Evolutionary conservation across 2,797 vertebrate species (phyloP), one percentile per base, ranked within the genome.

Genomic region (Sebastes kiyomatsui): DNA sequence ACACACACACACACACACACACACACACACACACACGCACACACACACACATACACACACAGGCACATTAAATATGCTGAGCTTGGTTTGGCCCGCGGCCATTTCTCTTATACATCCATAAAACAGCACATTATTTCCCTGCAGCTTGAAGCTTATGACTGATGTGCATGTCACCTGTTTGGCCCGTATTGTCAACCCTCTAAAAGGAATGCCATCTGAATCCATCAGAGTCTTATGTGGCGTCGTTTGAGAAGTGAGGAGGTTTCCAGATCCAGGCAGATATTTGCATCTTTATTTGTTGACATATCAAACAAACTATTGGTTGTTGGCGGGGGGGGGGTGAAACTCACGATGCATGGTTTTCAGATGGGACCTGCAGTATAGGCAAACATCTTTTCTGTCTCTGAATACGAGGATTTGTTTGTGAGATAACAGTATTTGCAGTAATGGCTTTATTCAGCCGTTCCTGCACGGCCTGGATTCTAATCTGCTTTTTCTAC

Each of bases 21-120:
- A 68, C 55, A 58, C 42, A n/a, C 65, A 5, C 61, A 16, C 61
- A 35, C 60, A 8, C 59, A 32, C 68, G 12, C 80, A 38, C 35
- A 30, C 52, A 61, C 55, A 58, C n/a, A 22, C 64, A 6, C 58
- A 46, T 1, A 46, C 16, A 46, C 42, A 46, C 42, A 46, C 18
- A 79, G 69, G 56, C 56, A 74, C 84, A 88, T 93, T 91, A 91
- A 93, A 93, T 91, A 95, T 96, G 93, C 93, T 93, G 89, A 94
- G 92, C 91, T 91, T 88, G 87, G 88, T 92, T 91, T 93, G 91
- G 93, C 95, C 92, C 28, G n/a, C 67, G 88, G 94, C 92, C 87
- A 90, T 93, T 91, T 93, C 88, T 93, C 91, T 90, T 85, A 91
- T 93, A 92, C 90, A 92, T 93, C 89, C 90, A 92, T 93, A 89